Percentiles rank a stretch among this genome's conserved stretches.
Evolutionary conservation across 1,140 invertebrate genomes (phyloP).

Genomic region (Trypoxylus dichotomus): DNA sequence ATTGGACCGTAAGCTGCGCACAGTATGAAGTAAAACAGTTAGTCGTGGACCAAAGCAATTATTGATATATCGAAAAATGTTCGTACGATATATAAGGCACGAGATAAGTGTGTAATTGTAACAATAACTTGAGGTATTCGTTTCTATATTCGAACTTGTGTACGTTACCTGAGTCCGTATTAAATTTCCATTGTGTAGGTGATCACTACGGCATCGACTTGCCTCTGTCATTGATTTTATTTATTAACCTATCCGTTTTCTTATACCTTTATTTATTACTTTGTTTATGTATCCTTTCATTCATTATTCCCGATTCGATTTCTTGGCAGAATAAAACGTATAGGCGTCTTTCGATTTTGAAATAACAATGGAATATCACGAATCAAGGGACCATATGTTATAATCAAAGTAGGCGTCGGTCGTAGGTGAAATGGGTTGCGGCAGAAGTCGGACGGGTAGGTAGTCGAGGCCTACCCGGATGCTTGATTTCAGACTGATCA

Average conservation of each 20-base stretch:
- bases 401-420: slow-evolving; percentile 16
- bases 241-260: not conserved
- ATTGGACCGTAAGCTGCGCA: not conserved
- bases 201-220: not conserved
- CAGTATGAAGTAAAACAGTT: not conserved
- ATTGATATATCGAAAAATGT: not conserved
- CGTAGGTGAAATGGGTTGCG: not conserved
- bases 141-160: not conserved
- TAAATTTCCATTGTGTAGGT: not conserved
- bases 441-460: not conserved
- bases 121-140: not conserved
- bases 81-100: too few species aligned
- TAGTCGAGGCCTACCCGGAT: not conserved
- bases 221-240: not conserved
- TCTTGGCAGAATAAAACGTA: slow-evolving; percentile 2
- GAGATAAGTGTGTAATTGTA: too few species aligned
- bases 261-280: not conserved
- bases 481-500: not conserved
- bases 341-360: slow-evolving; percentile 6
- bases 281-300: slow-evolving; percentile 3
- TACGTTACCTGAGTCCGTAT: not conserved
- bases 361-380: slow-evolving; percentile 13
- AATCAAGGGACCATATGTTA: slow-evolving; percentile 13
- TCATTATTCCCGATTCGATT: slow-evolving; percentile 5
- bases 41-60: not conserved